A percentile compares a stretch with the other conserved stretches of the same genome.
phyloP scores from a whole-genome alignment of 2,113 vertebrate species.

The Thryonomys swinderianus region DNA sequence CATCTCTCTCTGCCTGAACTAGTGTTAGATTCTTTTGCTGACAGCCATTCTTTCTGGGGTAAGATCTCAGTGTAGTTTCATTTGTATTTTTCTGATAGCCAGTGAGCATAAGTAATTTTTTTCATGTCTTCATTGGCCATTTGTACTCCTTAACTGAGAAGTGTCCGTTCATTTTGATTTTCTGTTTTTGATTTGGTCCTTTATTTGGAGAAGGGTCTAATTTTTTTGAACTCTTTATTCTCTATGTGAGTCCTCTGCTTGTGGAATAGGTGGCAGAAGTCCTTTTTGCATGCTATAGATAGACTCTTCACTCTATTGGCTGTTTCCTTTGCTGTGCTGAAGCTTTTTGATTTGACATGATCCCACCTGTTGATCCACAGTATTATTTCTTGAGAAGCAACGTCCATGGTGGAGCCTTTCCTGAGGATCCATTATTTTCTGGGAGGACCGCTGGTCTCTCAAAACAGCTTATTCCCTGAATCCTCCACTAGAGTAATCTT shows the following conservation, averaged over 20 bases:
- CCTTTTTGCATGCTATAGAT: not conserved
- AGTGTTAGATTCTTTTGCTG: not conserved
- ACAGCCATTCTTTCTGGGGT: not conserved
- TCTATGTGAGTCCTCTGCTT: not conserved
- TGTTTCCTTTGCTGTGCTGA: not conserved
- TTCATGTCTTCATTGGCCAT: not conserved
- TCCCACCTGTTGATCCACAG: not conserved
- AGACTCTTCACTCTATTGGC: not conserved
- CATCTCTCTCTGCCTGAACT: not conserved
- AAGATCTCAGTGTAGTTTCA: not conserved
- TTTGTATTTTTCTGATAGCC: not conserved
- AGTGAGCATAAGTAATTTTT: not conserved
- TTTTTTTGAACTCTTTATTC: not conserved
- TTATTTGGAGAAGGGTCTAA: not conserved
- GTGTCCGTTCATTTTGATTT: not conserved
- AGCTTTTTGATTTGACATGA: not conserved
- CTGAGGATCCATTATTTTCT: not conserved
- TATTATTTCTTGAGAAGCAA: not conserved
- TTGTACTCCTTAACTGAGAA: not conserved
- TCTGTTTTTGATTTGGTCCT: not conserved
- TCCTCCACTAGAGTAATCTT: not conserved
- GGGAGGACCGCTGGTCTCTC: not conserved
- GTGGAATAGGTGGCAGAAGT: not conserved
- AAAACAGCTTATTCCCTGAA: not conserved
- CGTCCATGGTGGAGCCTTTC: not conserved